Percentiles rank a stretch among this genome's conserved stretches.
Conservation (phyloP, 1,140 invertebrate genomes). For the Eupeodes corollae region DNA sequence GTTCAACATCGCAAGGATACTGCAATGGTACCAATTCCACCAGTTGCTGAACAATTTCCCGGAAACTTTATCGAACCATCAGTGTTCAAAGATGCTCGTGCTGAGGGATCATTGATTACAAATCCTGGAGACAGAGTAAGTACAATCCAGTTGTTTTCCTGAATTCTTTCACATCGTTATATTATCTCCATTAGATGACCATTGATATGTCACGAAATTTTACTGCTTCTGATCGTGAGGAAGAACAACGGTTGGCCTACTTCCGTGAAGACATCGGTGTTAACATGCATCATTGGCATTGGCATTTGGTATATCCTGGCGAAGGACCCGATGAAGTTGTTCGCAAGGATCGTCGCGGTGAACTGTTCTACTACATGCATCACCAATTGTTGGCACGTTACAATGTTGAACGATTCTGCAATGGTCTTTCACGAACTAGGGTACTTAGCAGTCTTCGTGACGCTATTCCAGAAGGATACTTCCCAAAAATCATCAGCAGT, state of each 20-base stretch:
- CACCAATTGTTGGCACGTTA: conserved; percentile 50
- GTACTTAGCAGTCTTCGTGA: conserved; percentile 43
- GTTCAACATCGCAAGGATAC: conserved; percentile 41
- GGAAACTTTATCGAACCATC: conserved; percentile 44
- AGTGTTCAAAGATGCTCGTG: conserved; percentile 42
- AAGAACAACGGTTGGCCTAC: conserved; percentile 53
- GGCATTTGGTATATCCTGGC: conserved; percentile 57
- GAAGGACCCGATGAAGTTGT: conserved; percentile 40
- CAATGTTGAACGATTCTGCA: conserved; percentile 47
- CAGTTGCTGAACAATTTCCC: conserved; percentile 46
- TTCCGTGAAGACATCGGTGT: conserved; percentile 48
- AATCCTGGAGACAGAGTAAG: conserved; percentile 17
- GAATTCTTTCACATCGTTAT: not conserved
- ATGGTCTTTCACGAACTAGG: conserved; percentile 40
- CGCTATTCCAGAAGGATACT: conserved; percentile 45
- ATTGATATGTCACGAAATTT: conserved; percentile 54
- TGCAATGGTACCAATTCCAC: conserved; percentile 39
- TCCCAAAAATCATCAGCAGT: conserved; percentile 45
- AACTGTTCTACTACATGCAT: conserved; percentile 65
- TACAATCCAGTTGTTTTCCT: conserved; percentile 2
- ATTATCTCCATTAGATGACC: conserved; percentile 18
- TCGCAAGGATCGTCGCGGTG: conserved; percentile 54
- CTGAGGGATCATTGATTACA: conserved; percentile 34
- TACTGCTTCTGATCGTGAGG: conserved; percentile 52
- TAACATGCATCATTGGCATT: conserved; percentile 63